These are phyloP conservation scores for Calephelis virginiensis DNA, from an alignment of 1,140 invertebrate genomes.

Conservation along the genomic window DNA sequence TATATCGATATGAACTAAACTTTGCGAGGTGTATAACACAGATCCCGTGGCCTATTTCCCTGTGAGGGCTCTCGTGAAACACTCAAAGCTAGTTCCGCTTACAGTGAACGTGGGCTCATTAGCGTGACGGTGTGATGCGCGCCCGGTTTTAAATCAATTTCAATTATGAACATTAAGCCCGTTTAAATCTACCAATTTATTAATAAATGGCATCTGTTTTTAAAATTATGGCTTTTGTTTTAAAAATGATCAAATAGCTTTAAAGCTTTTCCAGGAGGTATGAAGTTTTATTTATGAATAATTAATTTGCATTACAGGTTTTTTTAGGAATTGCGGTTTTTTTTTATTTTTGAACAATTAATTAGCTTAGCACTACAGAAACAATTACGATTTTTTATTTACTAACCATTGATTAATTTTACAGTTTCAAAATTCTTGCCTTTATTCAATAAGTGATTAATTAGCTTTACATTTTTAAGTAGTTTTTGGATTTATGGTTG, in stretches of 20 bases:
- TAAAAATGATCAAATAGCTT: neutral
- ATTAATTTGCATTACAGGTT: too few species aligned
- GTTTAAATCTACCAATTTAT: neutral
- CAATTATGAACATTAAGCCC: constrained; percentile 8
- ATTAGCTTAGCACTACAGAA: too few species aligned
- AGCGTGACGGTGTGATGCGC: constrained; percentile 30
- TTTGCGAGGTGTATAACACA: constrained; percentile 5
- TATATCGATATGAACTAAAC: constrained; percentile 9
- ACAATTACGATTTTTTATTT: too few species aligned
- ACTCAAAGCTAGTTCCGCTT: constrained; percentile 25
- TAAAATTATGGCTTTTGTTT: neutral
- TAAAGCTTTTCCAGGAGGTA: too few species aligned
- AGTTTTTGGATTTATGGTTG: too few species aligned
- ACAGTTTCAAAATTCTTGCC: too few species aligned
- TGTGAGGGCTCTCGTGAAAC: constrained; percentile 27
- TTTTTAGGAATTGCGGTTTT: too few species aligned
- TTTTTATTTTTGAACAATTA: too few species aligned
- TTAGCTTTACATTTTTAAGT: too few species aligned
- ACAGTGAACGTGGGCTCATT: constrained; percentile 34
- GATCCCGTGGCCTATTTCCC: constrained; percentile 35
- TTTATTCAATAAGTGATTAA: too few species aligned
- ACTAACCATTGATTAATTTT: too few species aligned
- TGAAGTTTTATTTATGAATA: too few species aligned
- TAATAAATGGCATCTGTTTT: neutral
- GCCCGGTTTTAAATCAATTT: constrained; percentile 19